Evolutionary conservation across 2,888 invertebrate species (phyloP), one percentile per base, ranked within the genome.

Genomic region (Trisateles emortualis): DNA sequence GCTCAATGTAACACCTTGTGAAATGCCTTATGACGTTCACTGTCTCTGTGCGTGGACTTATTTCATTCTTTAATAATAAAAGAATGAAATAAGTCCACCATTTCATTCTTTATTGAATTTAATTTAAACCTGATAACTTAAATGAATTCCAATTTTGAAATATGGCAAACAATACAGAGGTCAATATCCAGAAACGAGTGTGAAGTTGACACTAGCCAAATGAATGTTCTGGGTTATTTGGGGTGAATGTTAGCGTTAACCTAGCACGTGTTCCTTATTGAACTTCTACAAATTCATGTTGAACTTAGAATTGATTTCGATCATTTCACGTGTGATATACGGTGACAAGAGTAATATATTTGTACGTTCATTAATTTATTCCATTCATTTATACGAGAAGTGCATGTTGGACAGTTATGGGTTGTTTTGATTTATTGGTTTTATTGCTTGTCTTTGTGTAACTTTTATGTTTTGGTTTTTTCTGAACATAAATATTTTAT

Each of bases 111-210:
- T 29, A 10, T 38, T 36, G 29, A 17, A 1, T 26, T 26, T 8
- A 6, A 26, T 26, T 26, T 26, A 8, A 3, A 26, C 1, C 3
- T 8, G 26, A 26, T 26, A 8, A 26, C 8, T 26, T 8, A 26
- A 19, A 45, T 29, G 26, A 17, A 13, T 16, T 29, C 29, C 13
- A 46, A 38, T 46, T 38, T 29, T 30, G 30, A 38, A 19, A 17
- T 36, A 45, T 9, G 9, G 13, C 10, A 30, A 29, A n/a, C 3
- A 22, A 46, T 13, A 46, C 17, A 38, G 16, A 45, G 46, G 46
- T 46, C 29, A 19, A 26, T 30, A 26, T 13, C 45, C 29, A 22
- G n/a, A 36, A 26, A n/a, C n/a, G n/a, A n/a, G 26, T 22, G 29
- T 9, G 36, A 45, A 29, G n/a, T 33, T 43, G 11, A 45, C 36